Evolutionary conservation across 2,113 vertebrate species (phyloP).

Genomic region (Leucopsar rothschildi): DNA sequence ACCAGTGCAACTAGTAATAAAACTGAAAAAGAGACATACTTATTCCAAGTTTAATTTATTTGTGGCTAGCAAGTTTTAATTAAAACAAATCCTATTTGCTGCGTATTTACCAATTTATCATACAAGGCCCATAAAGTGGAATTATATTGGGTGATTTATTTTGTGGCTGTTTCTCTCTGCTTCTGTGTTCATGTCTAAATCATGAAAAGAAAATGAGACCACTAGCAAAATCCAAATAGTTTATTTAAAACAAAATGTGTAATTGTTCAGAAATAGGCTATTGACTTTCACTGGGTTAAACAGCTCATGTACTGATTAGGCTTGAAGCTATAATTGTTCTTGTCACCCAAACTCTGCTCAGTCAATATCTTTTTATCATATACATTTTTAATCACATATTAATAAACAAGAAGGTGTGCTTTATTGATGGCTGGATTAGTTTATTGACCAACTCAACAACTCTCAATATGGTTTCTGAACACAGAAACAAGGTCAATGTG

Average conservation of each 20-base stretch:
- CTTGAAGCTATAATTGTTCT: slow-evolving; percentile 75
- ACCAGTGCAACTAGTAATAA: background rate
- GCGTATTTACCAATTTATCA: background rate
- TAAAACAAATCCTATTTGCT: background rate
- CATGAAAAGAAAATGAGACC: slow-evolving; percentile 49
- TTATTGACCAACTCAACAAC: slow-evolving; percentile 75
- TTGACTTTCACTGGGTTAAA: slow-evolving; percentile 66
- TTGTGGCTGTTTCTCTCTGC: background rate
- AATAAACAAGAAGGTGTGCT: slow-evolving; percentile 82
- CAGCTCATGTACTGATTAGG: slow-evolving; percentile 68
- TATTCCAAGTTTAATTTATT: slow-evolving; percentile 9
- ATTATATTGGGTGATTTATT: slow-evolving; percentile 20
- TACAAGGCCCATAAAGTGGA: background rate
- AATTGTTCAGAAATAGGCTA: slow-evolving; percentile 71
- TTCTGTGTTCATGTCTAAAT: background rate
- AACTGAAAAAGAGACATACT: background rate
- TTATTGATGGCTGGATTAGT: slow-evolving; percentile 83
- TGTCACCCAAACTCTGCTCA: slow-evolving; percentile 72
- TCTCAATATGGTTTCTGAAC: slow-evolving; percentile 69
- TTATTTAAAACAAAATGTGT: slow-evolving; percentile 54
- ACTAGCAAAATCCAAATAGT: slow-evolving; percentile 38
- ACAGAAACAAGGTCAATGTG: slow-evolving; percentile 78
- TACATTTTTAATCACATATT: slow-evolving; percentile 87
- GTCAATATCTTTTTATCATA: slow-evolving; percentile 84
- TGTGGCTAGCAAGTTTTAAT: slow-evolving; percentile 1